Base-by-base conservation (phyloP, 2,888 invertebrate species). In the Lottia scabra region DNA sequence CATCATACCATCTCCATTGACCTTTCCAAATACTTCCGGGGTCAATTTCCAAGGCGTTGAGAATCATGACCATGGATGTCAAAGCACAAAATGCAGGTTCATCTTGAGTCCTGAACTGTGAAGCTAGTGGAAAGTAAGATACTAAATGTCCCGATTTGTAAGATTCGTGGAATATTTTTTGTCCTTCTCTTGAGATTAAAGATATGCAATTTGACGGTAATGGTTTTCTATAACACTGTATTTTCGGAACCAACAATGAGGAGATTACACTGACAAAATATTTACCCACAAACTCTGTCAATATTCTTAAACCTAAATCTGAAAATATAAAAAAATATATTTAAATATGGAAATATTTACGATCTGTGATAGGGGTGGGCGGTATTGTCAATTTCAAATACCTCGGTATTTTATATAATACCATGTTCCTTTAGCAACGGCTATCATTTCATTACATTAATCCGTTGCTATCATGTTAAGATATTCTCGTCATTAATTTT, bases 131-230 rank as follows among this genome's bases (percentile, higher is more conserved):
- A 19, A 64, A 64, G 64, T 16, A 64, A 19, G 27, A 64, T 10
- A 16, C 64, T 38, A n/a, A 38, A 26, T 64, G 64, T 8, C 26
- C 30, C 5, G 38, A 64, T 38, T 64, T 15, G 1, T 38, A 38
- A 16, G 64, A 13, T 64, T 26, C 26, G n/a, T 64, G 13, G 6
- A 64, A 16, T 16, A 64, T 26, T 23, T 8, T 4, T 26, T 38
- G 38, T 38, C 38, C 38, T n/a, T 64, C 64, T 15, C 16, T 23
- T 16, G 27, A 64, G 13, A 27, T 64, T 72, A 90, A 89, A 8
- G 86, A 82, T 16, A 89, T 85, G 67, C 89, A 89, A 3, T 80
- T 75, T 0, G 83, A 79, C 12, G 90, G 90, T 45, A 90, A 80
- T 6, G 79, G 72, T 38, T 88, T 81, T 6, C 88, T 82, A 74